phyloP scores from a whole-genome alignment of 1,140 invertebrate genomes.

The Zaprionus nigranus region DNA sequence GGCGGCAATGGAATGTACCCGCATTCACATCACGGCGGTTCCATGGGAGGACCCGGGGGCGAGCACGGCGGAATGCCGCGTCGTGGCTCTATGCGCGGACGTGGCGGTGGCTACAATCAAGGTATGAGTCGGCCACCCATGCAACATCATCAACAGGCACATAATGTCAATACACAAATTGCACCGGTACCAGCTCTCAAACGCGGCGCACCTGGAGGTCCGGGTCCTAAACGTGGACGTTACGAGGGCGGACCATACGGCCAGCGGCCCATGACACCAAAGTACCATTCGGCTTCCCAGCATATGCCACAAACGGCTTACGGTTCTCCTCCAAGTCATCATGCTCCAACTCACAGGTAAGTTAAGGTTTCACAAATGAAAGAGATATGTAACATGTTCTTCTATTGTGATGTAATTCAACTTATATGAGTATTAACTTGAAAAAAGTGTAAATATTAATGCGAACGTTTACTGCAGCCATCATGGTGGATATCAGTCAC shows the following conservation, averaged over 20 bases:
- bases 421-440: neutral
- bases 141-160: constrained; percentile 76
- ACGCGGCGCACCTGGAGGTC: constrained; percentile 82
- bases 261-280: constrained; percentile 78
- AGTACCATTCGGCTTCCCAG: constrained; percentile 74
- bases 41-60: constrained; percentile 62
- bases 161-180: constrained; percentile 83
- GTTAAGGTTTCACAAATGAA: neutral
- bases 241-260: constrained; percentile 80
- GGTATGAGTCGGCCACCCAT: constrained; percentile 81
- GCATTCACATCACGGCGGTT: constrained; percentile 62
- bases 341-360: constrained; percentile 74
- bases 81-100: constrained; percentile 75
- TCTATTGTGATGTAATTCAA: neutral
- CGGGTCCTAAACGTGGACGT: constrained; percentile 80
- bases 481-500: constrained; percentile 73
- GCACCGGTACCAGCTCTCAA: constrained; percentile 82
- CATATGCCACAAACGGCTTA: constrained; percentile 72
- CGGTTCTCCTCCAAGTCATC: constrained; percentile 70
- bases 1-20: constrained; percentile 69
- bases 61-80: constrained; percentile 72
- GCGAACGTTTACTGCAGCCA: constrained; percentile 60
- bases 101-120: constrained; percentile 78
- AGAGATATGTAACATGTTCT: neutral
- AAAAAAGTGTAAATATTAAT: constrained; percentile 32